Evolutionary conservation across 2,797 vertebrate species (phyloP).

Genomic region (Melanotaenia trifasciata): DNA sequence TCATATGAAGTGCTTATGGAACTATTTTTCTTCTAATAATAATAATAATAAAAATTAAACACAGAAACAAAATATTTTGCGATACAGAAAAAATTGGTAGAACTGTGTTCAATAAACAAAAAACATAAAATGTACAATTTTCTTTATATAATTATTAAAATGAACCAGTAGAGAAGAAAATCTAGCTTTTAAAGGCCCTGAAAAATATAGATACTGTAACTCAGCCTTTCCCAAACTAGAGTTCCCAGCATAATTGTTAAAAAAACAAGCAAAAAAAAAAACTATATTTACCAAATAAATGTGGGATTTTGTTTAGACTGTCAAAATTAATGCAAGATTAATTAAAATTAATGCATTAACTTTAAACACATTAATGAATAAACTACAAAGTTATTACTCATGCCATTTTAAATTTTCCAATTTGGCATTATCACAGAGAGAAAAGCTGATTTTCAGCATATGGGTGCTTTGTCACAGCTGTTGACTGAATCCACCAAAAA

Average conservation of each 20-base stretch:
- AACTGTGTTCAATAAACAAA: not conserved
- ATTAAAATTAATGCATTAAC: not conserved
- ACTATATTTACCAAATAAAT: no score
- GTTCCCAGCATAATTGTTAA: no score
- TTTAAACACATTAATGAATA: not conserved
- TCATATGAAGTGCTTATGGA: conserved; percentile 72
- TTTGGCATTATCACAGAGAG: not conserved
- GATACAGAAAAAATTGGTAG: not conserved
- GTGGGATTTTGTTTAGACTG: not conserved
- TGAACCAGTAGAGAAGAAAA: not conserved
- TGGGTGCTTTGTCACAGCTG: not conserved
- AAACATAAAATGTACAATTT: not conserved
- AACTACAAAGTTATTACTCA: not conserved
- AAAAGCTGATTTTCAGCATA: not conserved
- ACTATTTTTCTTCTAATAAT: conserved; percentile 57
- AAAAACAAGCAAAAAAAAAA: no score
- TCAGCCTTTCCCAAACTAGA: no score
- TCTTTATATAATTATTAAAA: not conserved
- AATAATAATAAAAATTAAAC: conserved; percentile 38
- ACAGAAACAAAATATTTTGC: conserved; percentile 21
- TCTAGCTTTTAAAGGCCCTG: not conserved
- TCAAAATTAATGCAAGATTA: not conserved
- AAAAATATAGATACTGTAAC: not conserved
- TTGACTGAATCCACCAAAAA: not conserved
- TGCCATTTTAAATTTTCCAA: not conserved